Conservation (phyloP, 2,113 vertebrate species). For the Lonchura striata region DNA sequence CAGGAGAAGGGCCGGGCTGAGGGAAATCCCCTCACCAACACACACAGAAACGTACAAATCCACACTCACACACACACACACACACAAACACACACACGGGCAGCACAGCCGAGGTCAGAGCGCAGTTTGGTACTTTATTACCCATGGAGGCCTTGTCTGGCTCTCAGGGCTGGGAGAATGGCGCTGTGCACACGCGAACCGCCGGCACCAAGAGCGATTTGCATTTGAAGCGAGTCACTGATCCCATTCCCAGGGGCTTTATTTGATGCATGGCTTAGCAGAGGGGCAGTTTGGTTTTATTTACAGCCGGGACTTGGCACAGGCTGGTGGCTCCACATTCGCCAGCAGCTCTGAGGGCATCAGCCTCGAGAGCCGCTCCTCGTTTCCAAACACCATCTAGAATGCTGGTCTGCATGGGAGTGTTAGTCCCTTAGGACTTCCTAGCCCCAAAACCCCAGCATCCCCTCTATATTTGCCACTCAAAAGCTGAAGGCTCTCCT, state of each 20-base stretch:
- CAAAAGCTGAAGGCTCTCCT: neutral
- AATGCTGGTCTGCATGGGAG: rapidly evolving
- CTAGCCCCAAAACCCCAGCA: neutral
- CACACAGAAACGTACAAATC: neutral
- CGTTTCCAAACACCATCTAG: rapidly evolving
- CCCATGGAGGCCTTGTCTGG: neutral
- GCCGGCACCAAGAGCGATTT: neutral
- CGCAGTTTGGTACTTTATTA: neutral
- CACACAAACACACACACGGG: rapidly evolving
- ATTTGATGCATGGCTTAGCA: neutral
- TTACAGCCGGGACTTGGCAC: neutral
- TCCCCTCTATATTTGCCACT: rapidly evolving
- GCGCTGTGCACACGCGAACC: rapidly evolving
- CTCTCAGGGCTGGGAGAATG: neutral
- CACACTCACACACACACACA: too few relatives aligned
- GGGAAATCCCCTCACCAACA: neutral
- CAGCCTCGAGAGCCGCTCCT: rapidly evolving
- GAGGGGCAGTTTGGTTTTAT: neutral
- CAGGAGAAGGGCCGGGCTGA: neutral
- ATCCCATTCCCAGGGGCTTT: constrained; percentile 25
- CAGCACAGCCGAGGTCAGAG: neutral
- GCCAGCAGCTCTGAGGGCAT: neutral
- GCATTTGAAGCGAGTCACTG: neutral
- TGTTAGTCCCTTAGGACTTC: rapidly evolving
- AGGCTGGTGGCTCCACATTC: rapidly evolving